Evolutionary conservation across 1,140 invertebrate species (phyloP), one percentile per base, ranked within the genome.

Genomic region (Calosoma granatense): DNA sequence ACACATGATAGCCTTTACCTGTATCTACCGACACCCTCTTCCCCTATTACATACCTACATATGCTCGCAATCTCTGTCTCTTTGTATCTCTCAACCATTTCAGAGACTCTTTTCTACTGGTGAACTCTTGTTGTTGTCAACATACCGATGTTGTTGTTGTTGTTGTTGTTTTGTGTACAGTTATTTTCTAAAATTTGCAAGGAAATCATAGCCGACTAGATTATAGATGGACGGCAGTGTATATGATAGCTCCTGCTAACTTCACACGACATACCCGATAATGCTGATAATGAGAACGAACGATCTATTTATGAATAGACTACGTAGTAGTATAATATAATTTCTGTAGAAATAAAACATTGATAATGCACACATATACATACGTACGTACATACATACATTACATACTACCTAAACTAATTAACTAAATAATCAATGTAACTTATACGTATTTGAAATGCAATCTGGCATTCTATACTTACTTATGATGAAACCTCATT

Each of bases 11-110:
- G n/a, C n/a, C n/a, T n/a, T n/a, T n/a, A n/a, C n/a, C n/a, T n/a
- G n/a, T n/a, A n/a, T n/a, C n/a, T n/a, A n/a, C n/a, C n/a, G n/a
- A n/a, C n/a, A 70, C 22, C 70, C 73, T 68, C 72, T 73, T 64
- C 66, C 64, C 69, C 14, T 15, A 19, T 14, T 14, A 51, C 11
- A 20, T 14, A 6, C 11, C 15, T 20, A 2, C 2, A 12, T 15
- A 51, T 51, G 11, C 11, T 15, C 20, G 47, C 20, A 1, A 12
- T 15, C 2, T 14, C 1, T 15, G 1, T 15, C 20, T 2, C 6
- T 15, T 51, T 19, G 12, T 1, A 12, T 12, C 11, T 19, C 20
- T 20, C 47, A 51, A 17, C 14, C 6, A n/a, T n/a, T n/a, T 15
- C 6, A 51, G 12, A 51, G 20, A 54, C 20, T 22, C 19, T 23